Evolutionary conservation across 2,113 vertebrate species (phyloP).

Genomic region (Marmota flaviventris): DNA sequence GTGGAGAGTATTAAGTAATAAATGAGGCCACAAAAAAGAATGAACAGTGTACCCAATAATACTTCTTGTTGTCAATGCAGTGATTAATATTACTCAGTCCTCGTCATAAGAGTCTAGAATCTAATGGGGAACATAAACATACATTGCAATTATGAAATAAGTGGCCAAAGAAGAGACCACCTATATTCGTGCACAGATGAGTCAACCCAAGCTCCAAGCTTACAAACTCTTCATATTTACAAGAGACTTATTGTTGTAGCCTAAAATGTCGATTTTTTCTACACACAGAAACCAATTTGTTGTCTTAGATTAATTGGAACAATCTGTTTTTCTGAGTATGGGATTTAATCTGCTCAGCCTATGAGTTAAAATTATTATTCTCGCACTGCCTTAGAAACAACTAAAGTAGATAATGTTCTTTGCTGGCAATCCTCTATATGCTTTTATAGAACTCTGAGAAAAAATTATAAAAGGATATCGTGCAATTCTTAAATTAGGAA

Average conservation of each 20-base stretch:
- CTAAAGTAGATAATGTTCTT: not conserved
- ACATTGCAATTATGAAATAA: not conserved
- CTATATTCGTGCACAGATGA: not conserved
- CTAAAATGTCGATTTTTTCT: not conserved
- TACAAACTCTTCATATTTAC: conserved; percentile 17
- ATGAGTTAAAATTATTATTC: conserved; percentile 22
- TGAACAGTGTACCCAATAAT: not conserved
- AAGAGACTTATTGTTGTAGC: not conserved
- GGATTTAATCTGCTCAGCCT: conserved; percentile 32
- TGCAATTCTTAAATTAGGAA: not conserved
- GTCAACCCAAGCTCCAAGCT: not conserved
- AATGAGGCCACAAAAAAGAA: not conserved
- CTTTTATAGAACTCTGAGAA: conserved; percentile 33
- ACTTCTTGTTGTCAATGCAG: not conserved
- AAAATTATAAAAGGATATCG: conserved; percentile 13
- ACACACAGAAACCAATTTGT: not conserved
- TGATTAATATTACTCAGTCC: not conserved
- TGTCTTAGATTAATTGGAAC: conserved; percentile 26
- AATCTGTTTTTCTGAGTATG: not conserved
- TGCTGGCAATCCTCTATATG: not conserved
- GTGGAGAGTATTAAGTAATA: conserved; percentile 6
- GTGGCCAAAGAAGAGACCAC: not conserved
- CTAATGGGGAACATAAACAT: not conserved
- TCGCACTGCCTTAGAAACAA: not conserved
- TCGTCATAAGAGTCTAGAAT: not conserved